Base-by-base conservation (phyloP, 2,797 vertebrate species). In the Adelosebastes latens region DNA sequence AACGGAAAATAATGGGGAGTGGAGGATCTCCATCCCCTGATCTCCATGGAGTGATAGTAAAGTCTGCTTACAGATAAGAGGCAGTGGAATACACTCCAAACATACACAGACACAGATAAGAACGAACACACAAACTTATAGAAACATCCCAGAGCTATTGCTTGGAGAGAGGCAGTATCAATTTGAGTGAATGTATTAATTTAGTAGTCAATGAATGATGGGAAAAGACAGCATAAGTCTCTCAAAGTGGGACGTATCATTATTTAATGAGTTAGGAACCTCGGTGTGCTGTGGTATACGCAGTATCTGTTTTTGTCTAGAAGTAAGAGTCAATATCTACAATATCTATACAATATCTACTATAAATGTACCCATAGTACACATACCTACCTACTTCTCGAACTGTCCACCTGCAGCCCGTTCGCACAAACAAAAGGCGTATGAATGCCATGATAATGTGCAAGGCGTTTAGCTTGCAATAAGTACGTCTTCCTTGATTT, bases 21-120 rank as follows among this genome's bases (percentile, higher is more conserved):
- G 31, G 64, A 87, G 39, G 73, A 74, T 72, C 60, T 66, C 62
- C 61, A 63, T 67, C 39, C 31, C 66, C 65, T 52, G 14, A 65
- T 78, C 60, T 71, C 69, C 36, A 63, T 18, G 67, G 14, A 85
- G 31, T 53, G 49, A 53, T 53, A 53, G 18, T 53, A 53, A 53
- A n/a, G 61, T 72, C 53, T 78, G 56, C 56, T 71, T 70, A 75
- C 16, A 72, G 55, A 71, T 32, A 65, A 63, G 62, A 73, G 8
- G 49, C 61, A 59, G n/a, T 39, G 59, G 24, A 29, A 66, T 8
- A 71, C 62, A 24, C 0, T 11, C 78, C 32, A 77, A 59, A 83
- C 18, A 81, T 25, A 61, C 83, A 53, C 25, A 79, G 18, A 72
- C n/a, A 73, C 52, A 56, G 9, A 70, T 13, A 69, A 18, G 9